Base-by-base conservation (phyloP, 2,113 vertebrate species). In the Ursus arctos region DNA sequence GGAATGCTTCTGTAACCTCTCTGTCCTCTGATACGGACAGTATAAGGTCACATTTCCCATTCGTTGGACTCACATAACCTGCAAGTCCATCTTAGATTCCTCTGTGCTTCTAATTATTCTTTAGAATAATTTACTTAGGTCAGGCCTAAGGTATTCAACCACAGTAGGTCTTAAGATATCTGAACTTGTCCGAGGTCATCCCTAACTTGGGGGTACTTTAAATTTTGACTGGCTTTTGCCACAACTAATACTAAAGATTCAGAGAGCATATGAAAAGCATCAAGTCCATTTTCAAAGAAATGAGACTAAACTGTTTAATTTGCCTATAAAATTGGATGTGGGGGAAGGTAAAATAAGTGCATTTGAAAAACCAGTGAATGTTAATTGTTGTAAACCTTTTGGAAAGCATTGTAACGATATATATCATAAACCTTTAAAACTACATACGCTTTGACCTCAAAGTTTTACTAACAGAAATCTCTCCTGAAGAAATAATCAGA, bases 351-450 rank as follows among this genome's bases (percentile, higher is more conserved):
- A 90, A 88, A 72, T 74, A 94, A 88, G 22, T 88, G 15, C 47
- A 61, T 83, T 88, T 92, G 51, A 65, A 72, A 94, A 97, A 92
- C 11, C 26, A 88, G 12, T 88, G 26, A 93, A 31, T 91, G 13
- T 88, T 94, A 72, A 69, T 84, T 93, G n/a, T 93, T 84, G 71
- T 16, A 93, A 94, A 86, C 49, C 82, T 95, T 97, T 83, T 59
- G 31, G 59, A 92, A 97, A 89, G 55, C 74, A 43, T 0, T 40
- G 16, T 92, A 94, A 93, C 12, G 82, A 9, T 85, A 76, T 90
- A 31, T 84, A 77, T 74, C 47, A 79, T 89, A 94, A 79, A 49
- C 51, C 24, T 88, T 90, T 74, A 80, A 96, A 95, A 96, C 76
- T 36, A 7, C 24, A 55, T 96, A 96, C 4, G 21, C 31, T 93